Evolutionary conservation across 1,140 invertebrate genomes (phyloP).

Genomic region (Galendromus occidentalis): DNA sequence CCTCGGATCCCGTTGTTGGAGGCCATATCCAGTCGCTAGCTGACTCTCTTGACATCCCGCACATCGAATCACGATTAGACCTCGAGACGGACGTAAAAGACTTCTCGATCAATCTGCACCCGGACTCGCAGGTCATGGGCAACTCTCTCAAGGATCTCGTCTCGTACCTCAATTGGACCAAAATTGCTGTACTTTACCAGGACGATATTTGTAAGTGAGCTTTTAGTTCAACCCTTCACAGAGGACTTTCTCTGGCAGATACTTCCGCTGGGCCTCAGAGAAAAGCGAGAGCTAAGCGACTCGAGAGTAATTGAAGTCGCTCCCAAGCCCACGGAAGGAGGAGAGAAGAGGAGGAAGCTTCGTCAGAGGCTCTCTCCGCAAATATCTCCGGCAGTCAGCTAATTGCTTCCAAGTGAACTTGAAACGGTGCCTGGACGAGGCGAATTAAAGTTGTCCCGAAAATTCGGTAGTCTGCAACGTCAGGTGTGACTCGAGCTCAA

Average conservation of each 20-base stretch:
- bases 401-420: too few relatives aligned
- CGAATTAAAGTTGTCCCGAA: too few relatives aligned
- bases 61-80: conserved; percentile 48
- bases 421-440: too few relatives aligned
- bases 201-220: conserved; percentile 50
- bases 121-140: conserved; percentile 58
- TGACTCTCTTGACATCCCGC: conserved; percentile 63
- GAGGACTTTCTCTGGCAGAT: neutral
- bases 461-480: too few relatives aligned
- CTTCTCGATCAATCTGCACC: conserved; percentile 75
- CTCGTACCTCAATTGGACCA: conserved; percentile 72
- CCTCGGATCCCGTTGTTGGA: conserved; percentile 54
- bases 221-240: neutral
- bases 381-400: too few relatives aligned
- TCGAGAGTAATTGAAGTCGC: too few relatives aligned
- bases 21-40: conserved; percentile 72
- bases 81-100: conserved; percentile 35
- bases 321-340: too few relatives aligned
- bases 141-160: conserved; percentile 67
- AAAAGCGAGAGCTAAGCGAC: too few relatives aligned
- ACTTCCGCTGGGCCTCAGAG: too few relatives aligned
- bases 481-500: too few relatives aligned
- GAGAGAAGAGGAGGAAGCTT: too few relatives aligned
- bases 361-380: too few relatives aligned
- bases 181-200: conserved; percentile 79